Evolutionary conservation across 2,888 invertebrate genomes (phyloP).

Genomic region (Aphidoletes aphidimyza): DNA sequence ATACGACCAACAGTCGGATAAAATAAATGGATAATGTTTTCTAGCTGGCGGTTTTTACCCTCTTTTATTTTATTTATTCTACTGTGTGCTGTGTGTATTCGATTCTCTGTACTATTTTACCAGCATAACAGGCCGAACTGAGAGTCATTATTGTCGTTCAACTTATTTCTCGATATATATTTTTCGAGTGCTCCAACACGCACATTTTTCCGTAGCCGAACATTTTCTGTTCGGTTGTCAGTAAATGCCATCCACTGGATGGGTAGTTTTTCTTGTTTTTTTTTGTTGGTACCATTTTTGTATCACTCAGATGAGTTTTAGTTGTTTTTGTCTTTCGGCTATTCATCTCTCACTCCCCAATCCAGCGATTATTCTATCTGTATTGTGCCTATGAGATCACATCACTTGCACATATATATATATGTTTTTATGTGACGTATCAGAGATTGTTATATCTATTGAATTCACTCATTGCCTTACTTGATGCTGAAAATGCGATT

Average conservation of each 20-base stretch:
- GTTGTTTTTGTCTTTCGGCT: constrained; percentile 22
- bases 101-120: neutral
- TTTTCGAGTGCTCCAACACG: neutral
- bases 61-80: constrained; percentile 53
- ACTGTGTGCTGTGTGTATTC: neutral
- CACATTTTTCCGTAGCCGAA: neutral
- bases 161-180: constrained; percentile 10
- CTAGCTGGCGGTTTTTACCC: constrained; percentile 50
- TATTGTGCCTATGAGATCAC: neutral
- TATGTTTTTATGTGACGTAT: neutral
- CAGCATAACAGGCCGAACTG: neutral
- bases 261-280: neutral
- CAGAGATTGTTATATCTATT: too few relatives aligned
- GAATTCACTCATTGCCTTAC: too few relatives aligned
- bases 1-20: constrained; percentile 44
- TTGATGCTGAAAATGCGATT: too few relatives aligned
- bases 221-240: neutral
- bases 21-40: constrained; percentile 54
- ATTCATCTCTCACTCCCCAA: neutral
- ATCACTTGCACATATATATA: neutral
- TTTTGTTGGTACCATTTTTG: neutral
- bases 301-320: constrained; percentile 2
- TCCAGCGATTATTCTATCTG: neutral
- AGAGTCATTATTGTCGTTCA: constrained; percentile 44
- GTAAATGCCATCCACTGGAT: too few relatives aligned